These are phyloP conservation scores for Platygyra sinensis DNA, from an alignment of 64 coral and sea anemone species.

Conservation along the genomic window DNA sequence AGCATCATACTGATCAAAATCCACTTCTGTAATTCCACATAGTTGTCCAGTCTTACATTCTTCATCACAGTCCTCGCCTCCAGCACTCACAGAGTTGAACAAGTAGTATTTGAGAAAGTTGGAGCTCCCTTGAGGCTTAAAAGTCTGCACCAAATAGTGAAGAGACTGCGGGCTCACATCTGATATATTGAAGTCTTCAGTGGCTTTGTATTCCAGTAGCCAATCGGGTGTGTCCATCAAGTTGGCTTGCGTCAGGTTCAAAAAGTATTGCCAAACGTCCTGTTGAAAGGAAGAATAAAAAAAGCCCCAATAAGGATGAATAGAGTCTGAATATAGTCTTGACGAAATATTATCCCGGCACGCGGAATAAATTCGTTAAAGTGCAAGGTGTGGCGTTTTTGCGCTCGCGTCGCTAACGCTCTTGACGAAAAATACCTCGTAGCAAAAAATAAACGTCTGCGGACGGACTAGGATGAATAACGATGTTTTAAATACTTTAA, in stretches of 20 bases:
- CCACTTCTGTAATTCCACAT: slow-evolving; percentile 63
- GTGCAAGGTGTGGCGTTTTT: too few species aligned
- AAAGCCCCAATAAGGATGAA: neutral
- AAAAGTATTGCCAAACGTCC: slow-evolving; percentile 73
- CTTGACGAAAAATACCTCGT: too few species aligned
- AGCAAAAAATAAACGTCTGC: too few species aligned
- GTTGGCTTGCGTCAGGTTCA: slow-evolving; percentile 64
- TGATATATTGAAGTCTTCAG: slow-evolving; percentile 41
- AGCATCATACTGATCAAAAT: slow-evolving; percentile 56
- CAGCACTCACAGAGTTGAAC: slow-evolving; percentile 70
- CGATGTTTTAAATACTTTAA: too few species aligned
- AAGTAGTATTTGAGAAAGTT: slow-evolving; percentile 68
- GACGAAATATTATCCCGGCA: too few species aligned
- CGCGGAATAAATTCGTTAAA: too few species aligned
- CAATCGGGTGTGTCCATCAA: slow-evolving; percentile 52
- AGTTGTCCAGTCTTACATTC: slow-evolving; percentile 57
- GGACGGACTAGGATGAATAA: too few species aligned
- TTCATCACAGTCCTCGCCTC: slow-evolving; percentile 25
- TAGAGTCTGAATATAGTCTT: too few species aligned
- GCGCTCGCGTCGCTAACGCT: too few species aligned
- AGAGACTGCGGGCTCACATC: slow-evolving; percentile 53
- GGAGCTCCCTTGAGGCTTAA: neutral
- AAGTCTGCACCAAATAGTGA: slow-evolving; percentile 51
- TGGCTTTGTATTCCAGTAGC: slow-evolving; percentile 65
- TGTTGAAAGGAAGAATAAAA: neutral